Evolutionary conservation across 2,888 invertebrate genomes (phyloP), one percentile per base, ranked within the genome.

Genomic region (Chymomyza procnemis): DNA sequence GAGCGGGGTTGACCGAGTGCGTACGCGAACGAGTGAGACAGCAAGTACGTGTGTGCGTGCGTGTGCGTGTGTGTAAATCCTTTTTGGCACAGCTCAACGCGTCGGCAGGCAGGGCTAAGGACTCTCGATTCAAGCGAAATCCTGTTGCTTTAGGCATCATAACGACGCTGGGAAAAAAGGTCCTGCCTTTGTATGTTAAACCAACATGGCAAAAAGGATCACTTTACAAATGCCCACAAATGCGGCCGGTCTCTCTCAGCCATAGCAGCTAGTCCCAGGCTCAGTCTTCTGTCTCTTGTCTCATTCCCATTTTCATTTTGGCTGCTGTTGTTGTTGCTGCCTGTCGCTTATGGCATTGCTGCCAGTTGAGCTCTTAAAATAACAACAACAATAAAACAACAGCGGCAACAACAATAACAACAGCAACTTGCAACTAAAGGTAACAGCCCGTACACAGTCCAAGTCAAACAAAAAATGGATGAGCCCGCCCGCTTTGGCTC

Each of bases 201-300:
- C 18, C 70, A 72, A 69, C 60, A 69, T 64, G 67, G 65, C 63
- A 72, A 80, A 82, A 81, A 71, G 81, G 81, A 82, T 82, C 81
- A 82, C 75, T 87, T 82, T 82, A 82, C 88, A 82, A 82, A 81
- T 81, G 86, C 86, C 87, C 86, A 80, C 88, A 87, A 87, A 81
- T 87, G 86, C 81, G 84, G 78, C 79, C 69, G 85, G 79, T 76
- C 84, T 71, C 84, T 71, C 69, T 57, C 59, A 66, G 72, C 61
- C 65, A 64, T 67, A 26, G 26, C 6, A 26, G 26, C 26, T 26
- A 26, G 4, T 26, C 26, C 4, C n/a, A 3, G 4, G 4, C 47
- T 8, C 16, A 47, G 4, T 2, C 47, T 14, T n/a, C 47, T 4
- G n/a, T 70, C 65, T 58, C 30, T n/a, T 56, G 58, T 56, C 64